Base-by-base conservation (phyloP, 2,888 invertebrate genomes). In the Meiosimyza decipiens region DNA sequence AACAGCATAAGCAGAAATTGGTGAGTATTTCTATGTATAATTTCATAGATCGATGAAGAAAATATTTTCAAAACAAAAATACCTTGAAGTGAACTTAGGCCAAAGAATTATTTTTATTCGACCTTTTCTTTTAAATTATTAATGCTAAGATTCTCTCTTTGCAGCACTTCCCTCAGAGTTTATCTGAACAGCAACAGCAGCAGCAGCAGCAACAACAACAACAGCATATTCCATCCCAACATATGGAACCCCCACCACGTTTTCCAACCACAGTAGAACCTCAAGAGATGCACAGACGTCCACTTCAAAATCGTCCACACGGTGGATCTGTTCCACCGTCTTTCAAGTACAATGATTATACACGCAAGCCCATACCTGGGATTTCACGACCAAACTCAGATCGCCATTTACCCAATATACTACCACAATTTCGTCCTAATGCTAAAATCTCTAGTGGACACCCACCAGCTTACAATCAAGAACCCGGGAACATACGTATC, bases 361-460 rank as follows among this genome's bases (percentile, higher is more conserved):
- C 82, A 0, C 82, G 86, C 13, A 86, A 87, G 55, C 80, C 84
- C 0, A 75, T 81, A 28, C 77, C 79, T 0, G 81, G 81, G 22
- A 79, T 81, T 55, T 68, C 76, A 5, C 79, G 82, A 6, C 82
- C 81, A 3, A 81, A 79, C 73, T 79, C 81, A 4, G 83, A 82
- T 71, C 80, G 79, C 1, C 81, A 86, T 71, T 81, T 91, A 59
- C 92, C 92, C 1, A 93, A 93, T 79, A 92, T 93, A 79, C 82
- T 93, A 33, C 93, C 93, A 0, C 92, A 93, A 79, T 93, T 93
- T 78, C 88, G 92, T 50, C 93, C 93, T 0, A 92, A 92, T 78
- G 90, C 91, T 2, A 90, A 91, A 79, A 85, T 89, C 4, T 89
- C 89, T 0, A 88, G 87, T 73, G 89, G 89, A 0, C 83, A 86